phyloP scores from a whole-genome alignment of 2,113 vertebrate genomes.

The Lota lota region DNA sequence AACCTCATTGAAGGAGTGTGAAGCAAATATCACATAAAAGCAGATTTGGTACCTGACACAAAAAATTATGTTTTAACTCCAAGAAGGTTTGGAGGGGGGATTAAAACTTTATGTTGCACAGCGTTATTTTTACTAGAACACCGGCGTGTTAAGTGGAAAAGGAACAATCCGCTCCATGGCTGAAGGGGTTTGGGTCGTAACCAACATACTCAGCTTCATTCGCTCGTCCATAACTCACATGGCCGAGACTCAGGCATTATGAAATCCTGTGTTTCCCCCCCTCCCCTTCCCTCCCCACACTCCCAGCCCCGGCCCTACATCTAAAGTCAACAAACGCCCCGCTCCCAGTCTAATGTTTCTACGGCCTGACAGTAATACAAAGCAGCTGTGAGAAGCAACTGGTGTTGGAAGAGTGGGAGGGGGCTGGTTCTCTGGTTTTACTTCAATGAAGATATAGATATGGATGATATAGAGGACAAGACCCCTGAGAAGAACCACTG shows the following conservation, averaged over 20 bases:
- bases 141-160: neutral
- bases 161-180: neutral
- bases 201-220: neutral
- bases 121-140: no score
- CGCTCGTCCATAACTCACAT: neutral
- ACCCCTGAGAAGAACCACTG: no score
- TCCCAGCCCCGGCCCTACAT: neutral
- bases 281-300: no score
- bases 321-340: slow-evolving; percentile 1
- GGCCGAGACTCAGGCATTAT: neutral
- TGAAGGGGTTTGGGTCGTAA: neutral
- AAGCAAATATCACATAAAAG: no score
- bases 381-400: neutral
- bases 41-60: no score
- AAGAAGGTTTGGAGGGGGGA: no score
- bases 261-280: neutral
- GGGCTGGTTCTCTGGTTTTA: no score
- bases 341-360: neutral
- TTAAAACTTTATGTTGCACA: no score
- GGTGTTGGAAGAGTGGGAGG: neutral
- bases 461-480: no score
- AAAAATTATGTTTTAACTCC: no score
- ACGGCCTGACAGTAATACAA: neutral
- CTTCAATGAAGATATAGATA: no score
- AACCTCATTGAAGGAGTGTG: no score